Percentiles rank a stretch among this genome's conserved stretches.
Evolutionary conservation across 1,140 invertebrate genomes (phyloP).

Genomic region (Pollicipes pollicipes): DNA sequence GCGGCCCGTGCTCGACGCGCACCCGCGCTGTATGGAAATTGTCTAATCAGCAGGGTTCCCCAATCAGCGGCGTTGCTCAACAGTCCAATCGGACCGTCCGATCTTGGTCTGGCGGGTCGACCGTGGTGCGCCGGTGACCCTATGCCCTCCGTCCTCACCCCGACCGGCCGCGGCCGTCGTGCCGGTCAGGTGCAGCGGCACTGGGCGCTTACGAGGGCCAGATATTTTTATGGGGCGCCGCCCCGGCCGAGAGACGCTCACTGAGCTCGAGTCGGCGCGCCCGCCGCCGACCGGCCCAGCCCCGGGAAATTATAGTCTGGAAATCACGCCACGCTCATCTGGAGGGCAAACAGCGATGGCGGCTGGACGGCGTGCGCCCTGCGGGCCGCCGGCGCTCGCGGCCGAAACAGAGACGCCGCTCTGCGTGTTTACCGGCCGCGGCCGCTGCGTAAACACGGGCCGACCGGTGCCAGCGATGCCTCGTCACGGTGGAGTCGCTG

Average conservation of each 20-base stretch:
- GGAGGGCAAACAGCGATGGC: neutral
- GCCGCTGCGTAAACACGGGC: neutral
- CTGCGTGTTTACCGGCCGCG: neutral
- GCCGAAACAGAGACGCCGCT: neutral
- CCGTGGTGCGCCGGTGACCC: neutral
- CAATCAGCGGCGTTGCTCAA: too few species aligned
- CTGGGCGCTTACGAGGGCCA: neutral
- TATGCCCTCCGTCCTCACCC: too few species aligned
- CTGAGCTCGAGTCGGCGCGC: too few species aligned
- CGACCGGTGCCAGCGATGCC: neutral
- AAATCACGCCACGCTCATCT: neutral
- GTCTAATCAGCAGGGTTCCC: neutral
- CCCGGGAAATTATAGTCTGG: neutral
- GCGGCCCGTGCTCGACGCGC: too few species aligned
- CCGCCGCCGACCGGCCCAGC: too few species aligned
- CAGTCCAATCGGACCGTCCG: too few species aligned
- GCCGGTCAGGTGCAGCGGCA: too few species aligned
- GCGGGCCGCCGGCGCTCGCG: too few species aligned
- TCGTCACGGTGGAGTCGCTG: neutral
- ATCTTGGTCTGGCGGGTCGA: neutral
- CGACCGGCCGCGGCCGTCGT: neutral
- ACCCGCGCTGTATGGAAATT: neutral
- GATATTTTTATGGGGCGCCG: neutral
- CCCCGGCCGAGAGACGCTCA: too few species aligned
- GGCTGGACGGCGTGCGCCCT: too few species aligned